Conservation (phyloP, 2,113 vertebrate genomes). For the Herpetotheres cachinnans region DNA sequence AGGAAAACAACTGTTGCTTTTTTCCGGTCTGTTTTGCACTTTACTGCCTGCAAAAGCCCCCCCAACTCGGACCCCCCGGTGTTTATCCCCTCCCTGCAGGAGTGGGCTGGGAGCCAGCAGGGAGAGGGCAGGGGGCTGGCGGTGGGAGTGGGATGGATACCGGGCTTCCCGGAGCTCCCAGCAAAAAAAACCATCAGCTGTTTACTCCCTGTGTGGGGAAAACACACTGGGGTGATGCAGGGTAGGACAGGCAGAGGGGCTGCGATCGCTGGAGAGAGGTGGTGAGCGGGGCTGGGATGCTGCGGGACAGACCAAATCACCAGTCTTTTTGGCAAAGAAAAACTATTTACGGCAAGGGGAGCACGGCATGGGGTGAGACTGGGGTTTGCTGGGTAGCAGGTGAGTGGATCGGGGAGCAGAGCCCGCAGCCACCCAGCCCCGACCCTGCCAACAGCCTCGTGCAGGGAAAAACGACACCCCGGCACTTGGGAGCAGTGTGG, state of each 20-base stretch:
- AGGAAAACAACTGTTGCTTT: background rate
- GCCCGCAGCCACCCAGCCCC: fast-evolving
- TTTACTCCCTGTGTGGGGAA: background rate
- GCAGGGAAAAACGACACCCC: background rate
- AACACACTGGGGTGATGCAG: fast-evolving
- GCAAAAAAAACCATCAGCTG: background rate
- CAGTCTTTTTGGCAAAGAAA: background rate
- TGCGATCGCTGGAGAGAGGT: fast-evolving
- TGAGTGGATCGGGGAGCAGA: background rate
- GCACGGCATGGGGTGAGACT: fast-evolving
- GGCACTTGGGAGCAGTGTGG: background rate
- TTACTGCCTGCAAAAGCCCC: too few species aligned
- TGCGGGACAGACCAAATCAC: background rate
- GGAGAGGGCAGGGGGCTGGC: background rate
- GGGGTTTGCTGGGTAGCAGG: background rate
- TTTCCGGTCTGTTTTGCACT: background rate
- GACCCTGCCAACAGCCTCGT: background rate
- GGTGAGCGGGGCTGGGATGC: background rate
- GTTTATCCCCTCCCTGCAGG: background rate
- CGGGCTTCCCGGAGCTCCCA: background rate
- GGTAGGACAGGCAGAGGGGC: background rate
- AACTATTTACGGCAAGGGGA: background rate
- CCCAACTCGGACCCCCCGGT: background rate
- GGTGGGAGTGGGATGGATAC: background rate
- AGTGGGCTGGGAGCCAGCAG: background rate